These are phyloP conservation scores for Phrixothrix hirtus DNA, from an alignment of 2,888 invertebrate genomes.

Conservation along the genomic window DNA sequence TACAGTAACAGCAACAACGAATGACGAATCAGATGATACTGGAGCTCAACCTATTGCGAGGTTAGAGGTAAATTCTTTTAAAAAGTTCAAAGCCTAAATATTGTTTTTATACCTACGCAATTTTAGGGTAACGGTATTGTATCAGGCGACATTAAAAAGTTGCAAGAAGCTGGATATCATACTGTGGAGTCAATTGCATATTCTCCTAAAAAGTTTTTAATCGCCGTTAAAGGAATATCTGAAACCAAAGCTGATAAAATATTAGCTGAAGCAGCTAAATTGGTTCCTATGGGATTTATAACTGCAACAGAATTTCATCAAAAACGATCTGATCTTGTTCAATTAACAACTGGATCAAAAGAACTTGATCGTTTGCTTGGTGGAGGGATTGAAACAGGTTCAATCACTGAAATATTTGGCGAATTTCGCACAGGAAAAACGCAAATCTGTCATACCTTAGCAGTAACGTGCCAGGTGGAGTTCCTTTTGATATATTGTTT, in stretches of 20 bases:
- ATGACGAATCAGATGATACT: too few relatives aligned
- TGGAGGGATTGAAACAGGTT: constrained; percentile 97
- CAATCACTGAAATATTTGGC: constrained; percentile 98
- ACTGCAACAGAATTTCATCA: constrained; percentile 96
- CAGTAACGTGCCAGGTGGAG: constrained; percentile 97
- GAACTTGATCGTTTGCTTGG: constrained; percentile 91
- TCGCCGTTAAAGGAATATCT: constrained; percentile 92
- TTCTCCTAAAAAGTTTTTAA: constrained; percentile 88
- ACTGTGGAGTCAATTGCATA: constrained; percentile 96
- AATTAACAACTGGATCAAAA: constrained; percentile 91
- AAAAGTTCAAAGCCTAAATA: neutral
- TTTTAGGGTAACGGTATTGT: constrained; percentile 88
- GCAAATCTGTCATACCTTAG: constrained; percentile 94
- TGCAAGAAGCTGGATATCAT: constrained; percentile 90
- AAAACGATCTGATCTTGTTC: constrained; percentile 93
- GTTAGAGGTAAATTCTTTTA: constrained; percentile 65
- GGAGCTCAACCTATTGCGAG: constrained; percentile 73
- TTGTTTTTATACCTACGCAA: constrained; percentile 26
- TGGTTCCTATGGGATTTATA: constrained; percentile 97
- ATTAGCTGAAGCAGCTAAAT: constrained; percentile 84
- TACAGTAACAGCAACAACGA: constrained; percentile 61
- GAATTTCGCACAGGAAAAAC: constrained; percentile 98
- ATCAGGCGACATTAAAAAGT: constrained; percentile 86
- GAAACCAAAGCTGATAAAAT: constrained; percentile 98
- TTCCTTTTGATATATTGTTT: constrained; percentile 12